These are phyloP conservation scores for Stegodyphus mimosarum DNA, from an alignment of 1,140 invertebrate genomes.

Conservation along the genomic window DNA sequence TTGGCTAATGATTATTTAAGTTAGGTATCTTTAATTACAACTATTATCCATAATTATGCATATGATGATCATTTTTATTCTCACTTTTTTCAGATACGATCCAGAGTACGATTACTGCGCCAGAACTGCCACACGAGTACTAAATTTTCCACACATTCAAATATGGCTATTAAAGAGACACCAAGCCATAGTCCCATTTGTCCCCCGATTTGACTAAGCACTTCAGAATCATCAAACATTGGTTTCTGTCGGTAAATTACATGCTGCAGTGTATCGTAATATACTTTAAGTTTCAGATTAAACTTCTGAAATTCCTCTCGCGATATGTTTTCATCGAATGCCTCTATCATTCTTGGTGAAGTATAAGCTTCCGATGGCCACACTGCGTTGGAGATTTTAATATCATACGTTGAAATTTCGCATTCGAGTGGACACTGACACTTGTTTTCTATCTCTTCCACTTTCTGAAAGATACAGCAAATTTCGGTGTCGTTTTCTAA, in stretches of 20 bases:
- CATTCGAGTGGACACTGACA: not conserved
- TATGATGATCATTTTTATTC: too few species aligned
- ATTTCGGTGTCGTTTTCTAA: not conserved
- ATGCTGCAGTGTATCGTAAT: slow-evolving; percentile 35
- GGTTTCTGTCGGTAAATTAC: slow-evolving; percentile 32
- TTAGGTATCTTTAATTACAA: too few species aligned
- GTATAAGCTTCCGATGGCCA: not conserved
- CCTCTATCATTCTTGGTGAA: too few species aligned
- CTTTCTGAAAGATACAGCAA: not conserved
- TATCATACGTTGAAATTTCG: not conserved
- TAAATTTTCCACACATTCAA: slow-evolving; percentile 54
- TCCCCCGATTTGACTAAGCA: slow-evolving; percentile 48
- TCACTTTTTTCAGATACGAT: too few species aligned
- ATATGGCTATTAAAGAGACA: slow-evolving; percentile 36
- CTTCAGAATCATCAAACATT: slow-evolving; percentile 47
- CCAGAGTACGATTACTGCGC: too few species aligned
- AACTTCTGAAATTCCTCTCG: too few species aligned
- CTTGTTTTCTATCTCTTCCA: not conserved
- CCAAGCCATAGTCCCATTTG: slow-evolving; percentile 58
- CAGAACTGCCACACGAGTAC: slow-evolving; percentile 17
- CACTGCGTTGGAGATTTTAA: not conserved
- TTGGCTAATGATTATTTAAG: too few species aligned
- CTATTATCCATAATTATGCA: too few species aligned
- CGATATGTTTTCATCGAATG: too few species aligned
- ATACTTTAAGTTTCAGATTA: not conserved